Conservation (phyloP, 2,113 vertebrate genomes). For the Spilogale gracilis region DNA sequence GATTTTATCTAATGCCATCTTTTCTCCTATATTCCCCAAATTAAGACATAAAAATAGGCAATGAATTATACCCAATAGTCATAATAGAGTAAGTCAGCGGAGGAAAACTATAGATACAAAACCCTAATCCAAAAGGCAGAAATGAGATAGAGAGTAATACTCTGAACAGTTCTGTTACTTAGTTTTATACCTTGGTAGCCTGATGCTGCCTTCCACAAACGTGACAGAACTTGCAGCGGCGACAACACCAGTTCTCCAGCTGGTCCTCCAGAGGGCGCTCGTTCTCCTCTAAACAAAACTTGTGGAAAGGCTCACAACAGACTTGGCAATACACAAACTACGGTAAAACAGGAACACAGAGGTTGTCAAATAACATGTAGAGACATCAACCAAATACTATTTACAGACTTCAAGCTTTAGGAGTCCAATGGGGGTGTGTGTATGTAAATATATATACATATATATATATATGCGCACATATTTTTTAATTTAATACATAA, state of each 20-base stretch:
- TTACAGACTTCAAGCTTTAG: neutral
- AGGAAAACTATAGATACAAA: neutral
- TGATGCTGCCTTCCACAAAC: conserved; percentile 97
- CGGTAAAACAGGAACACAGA: conserved; percentile 52
- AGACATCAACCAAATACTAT: conserved; percentile 26
- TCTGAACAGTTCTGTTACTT: neutral
- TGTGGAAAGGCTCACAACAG: conserved; percentile 99
- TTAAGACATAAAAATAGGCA: conserved; percentile 46
- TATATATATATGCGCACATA: neutral
- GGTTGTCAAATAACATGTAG: conserved; percentile 27
- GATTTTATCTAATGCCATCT: neutral
- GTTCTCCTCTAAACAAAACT: conserved; percentile 97
- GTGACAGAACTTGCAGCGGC: conserved; percentile 98
- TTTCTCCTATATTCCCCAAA: conserved; percentile 40
- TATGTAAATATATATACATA: too few species aligned
- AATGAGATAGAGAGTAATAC: neutral
- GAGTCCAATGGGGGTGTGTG: neutral
- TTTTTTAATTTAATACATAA: neutral
- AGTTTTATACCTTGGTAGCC: conserved; percentile 93
- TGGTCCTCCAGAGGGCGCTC: conserved; percentile 98
- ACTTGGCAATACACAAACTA: conserved; percentile 99
- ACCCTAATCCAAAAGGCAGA: neutral
- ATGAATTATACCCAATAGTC: neutral
- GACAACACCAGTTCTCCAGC: conserved; percentile 99
- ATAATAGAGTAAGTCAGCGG: neutral